Evolutionary conservation across 2,113 vertebrate genomes (phyloP).

Genomic region (Catagonus wagneri): DNA sequence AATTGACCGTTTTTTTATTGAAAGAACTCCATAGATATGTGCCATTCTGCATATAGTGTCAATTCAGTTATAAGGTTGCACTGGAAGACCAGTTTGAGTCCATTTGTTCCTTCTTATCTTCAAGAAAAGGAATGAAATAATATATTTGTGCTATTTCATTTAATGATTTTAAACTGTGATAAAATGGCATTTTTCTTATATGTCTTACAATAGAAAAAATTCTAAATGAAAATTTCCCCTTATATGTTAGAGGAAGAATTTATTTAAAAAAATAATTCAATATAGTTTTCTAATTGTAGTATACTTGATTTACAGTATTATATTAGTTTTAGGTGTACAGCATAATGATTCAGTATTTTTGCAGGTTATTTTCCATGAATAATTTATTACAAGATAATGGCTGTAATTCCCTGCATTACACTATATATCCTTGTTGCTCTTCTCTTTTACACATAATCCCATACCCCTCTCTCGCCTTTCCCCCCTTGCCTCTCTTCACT

Average conservation of each 20-base stretch:
- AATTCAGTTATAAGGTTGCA: not conserved
- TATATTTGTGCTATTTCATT: not conserved
- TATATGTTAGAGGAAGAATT: not conserved
- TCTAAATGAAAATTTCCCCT: constrained; percentile 3
- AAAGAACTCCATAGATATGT: not conserved
- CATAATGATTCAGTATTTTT: not conserved
- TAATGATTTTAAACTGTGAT: constrained; percentile 8
- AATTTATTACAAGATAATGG: not conserved
- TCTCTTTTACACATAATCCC: not conserved
- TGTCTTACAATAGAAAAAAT: constrained; percentile 14
- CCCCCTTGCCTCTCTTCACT: not conserved
- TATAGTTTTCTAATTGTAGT: not conserved
- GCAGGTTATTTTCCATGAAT: not conserved
- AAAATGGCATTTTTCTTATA: constrained; percentile 16
- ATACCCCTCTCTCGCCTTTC: not conserved
- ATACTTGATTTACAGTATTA: not conserved
- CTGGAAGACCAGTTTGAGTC: not conserved
- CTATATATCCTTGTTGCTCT: not conserved
- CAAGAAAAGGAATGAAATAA: not conserved
- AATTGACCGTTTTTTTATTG: not conserved
- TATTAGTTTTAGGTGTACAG: not conserved
- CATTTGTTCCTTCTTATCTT: not conserved
- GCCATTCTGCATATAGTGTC: not conserved
- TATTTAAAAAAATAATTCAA: constrained; percentile 12
- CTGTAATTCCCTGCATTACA: not conserved